Base-by-base conservation (phyloP, 1,140 invertebrate genomes). In the Cataglyphis hispanica region DNA sequence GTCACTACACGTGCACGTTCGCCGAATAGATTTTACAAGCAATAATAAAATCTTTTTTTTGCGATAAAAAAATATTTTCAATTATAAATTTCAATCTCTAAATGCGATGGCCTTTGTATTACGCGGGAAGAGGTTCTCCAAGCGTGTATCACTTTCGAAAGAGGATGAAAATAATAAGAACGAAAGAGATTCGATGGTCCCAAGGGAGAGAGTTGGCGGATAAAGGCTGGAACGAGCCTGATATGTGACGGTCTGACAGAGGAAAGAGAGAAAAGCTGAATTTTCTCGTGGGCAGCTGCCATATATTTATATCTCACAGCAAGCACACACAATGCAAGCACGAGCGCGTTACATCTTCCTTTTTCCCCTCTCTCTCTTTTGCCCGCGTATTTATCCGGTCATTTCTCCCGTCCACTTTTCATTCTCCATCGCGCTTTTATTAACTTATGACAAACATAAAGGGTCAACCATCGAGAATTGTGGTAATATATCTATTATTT, bases 231-330 rank as follows among this genome's bases (percentile, higher is more conserved):
- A 56, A 74, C 66, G 50, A 63, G 40, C 2, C n/a, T 60, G 43
- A 81, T 58, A 58, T 37, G 81, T 27, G 64, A 76, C 25, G 22
- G 60, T 40, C 53, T 56, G 78, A 86, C 64, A 84, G 78, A 83
- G 31, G 11, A 81, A 81, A 13, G 37, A 53, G 25, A 58, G 37
- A 58, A 56, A 67, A 61, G 56, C 34, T 83, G 78, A 83, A 83
- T 72, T 72, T 83, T 40, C 67, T 34, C 78, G 25, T 69, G 53
- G 25, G 50, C 27, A 81, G 67, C 64, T 43, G 50, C 66, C 27
- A 61, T 64, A 43, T 84, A 63, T 77, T 56, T 64, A 76, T 87
- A 86, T 72, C 69, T 87, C 74, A 43, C 13, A 70, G 56, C 27
- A 86, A 43, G 53, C 56, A 37, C 74, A 46, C 56, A 37, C 64